phyloP scores from a whole-genome alignment of 2,797 vertebrate genomes.

The Acanthurus tractus region DNA sequence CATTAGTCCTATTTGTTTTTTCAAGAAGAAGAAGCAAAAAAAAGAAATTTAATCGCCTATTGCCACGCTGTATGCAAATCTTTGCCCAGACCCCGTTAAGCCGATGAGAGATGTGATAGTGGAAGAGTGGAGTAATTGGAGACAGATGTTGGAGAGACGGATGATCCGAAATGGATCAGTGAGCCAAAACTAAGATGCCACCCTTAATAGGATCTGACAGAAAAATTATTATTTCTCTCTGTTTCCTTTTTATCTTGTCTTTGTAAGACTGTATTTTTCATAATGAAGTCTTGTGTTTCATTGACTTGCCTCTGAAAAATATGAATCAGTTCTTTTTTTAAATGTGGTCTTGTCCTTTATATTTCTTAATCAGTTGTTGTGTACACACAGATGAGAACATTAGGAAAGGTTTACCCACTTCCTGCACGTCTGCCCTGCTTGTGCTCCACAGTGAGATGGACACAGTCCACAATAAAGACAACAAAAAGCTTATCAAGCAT shows the following conservation, averaged over 20 bases:
- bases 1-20: conserved; percentile 82
- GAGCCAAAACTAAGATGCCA: conserved; percentile 86
- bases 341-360: conserved; percentile 13
- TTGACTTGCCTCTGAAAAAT: conserved; percentile 52
- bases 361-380: conserved; percentile 25
- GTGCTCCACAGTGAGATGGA: not conserved
- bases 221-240: conserved; percentile 71
- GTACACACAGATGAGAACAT: conserved; percentile 5
- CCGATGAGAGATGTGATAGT: conserved; percentile 82
- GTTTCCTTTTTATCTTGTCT: conserved; percentile 66
- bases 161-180: conserved; percentile 84
- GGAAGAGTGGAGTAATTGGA: conserved; percentile 84
- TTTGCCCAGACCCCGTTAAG: conserved; percentile 81
- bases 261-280: conserved; percentile 70
- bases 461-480: conserved; percentile 8
- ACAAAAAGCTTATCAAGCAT: not conserved
- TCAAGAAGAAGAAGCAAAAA: conserved; percentile 63
- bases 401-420: conserved; percentile 16
- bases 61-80: conserved; percentile 84
- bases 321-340: conserved; percentile 30
- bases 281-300: conserved; percentile 64
- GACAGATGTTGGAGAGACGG: conserved; percentile 86
- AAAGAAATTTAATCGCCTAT: conserved; percentile 84
- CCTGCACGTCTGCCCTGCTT: conserved; percentile 3
- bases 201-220: conserved; percentile 82